A percentile compares a stretch with the other conserved stretches of the same genome.
These are phyloP conservation scores for Tetrax tetrax DNA, from an alignment of 2,113 vertebrate genomes.

Conservation along the genomic window DNA sequence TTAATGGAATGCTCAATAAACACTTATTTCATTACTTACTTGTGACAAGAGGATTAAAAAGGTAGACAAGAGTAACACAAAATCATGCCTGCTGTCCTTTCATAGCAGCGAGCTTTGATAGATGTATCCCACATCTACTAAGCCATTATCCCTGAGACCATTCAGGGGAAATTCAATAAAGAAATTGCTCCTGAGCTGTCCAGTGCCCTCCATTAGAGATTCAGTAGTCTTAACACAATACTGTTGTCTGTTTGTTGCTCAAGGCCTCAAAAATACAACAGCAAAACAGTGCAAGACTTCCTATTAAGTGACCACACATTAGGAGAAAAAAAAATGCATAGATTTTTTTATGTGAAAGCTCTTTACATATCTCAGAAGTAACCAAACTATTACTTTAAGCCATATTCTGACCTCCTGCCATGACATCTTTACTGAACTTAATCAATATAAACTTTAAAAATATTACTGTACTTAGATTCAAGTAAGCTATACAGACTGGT, in stretches of 20 bases:
- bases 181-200: neutral
- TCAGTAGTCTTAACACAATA: neutral
- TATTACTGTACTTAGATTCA: neutral
- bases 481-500: neutral
- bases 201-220: neutral
- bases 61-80: neutral
- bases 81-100: neutral
- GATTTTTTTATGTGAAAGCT: neutral
- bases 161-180: constrained; percentile 18
- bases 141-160: neutral
- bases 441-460: neutral
- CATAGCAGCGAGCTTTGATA: neutral
- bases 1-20: constrained; percentile 15
- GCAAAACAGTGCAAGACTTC: neutral
- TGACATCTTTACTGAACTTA: neutral
- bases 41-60: constrained; percentile 4
- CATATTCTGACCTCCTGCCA: neutral
- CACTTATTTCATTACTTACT: neutral
- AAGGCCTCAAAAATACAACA: neutral
- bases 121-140: neutral
- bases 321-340: neutral
- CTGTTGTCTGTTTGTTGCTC: neutral
- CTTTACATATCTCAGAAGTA: neutral
- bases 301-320: neutral
- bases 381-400: neutral